These are phyloP conservation scores for Rotaria macrura DNA, from an alignment of 2,888 invertebrate species.

Conservation along the genomic window DNA sequence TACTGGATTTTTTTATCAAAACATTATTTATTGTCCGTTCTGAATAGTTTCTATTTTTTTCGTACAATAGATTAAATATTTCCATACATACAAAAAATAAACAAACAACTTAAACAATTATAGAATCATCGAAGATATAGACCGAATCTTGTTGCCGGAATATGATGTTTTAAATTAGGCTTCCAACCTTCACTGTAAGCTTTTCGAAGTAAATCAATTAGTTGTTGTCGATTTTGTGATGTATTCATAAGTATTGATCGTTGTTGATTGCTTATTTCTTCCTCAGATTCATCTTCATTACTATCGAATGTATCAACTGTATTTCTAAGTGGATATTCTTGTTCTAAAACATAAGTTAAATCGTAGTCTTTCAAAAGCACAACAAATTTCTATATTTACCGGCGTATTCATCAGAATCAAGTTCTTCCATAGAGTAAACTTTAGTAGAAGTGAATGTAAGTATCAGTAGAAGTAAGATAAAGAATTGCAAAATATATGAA, in stretches of 20 bases:
- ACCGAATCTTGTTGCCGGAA: neutral
- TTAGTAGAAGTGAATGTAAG: neutral
- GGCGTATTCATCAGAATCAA: neutral
- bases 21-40: too few relatives aligned
- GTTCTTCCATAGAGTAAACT: too few relatives aligned
- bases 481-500: neutral
- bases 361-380: neutral
- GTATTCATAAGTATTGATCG: neutral
- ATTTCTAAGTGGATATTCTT: neutral
- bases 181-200: neutral
- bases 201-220: neutral
- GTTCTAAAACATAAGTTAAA: neutral
- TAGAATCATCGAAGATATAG: neutral
- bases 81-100: neutral
- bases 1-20: too few relatives aligned
- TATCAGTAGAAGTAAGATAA: neutral
- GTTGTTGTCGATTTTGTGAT: neutral
- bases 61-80: neutral
- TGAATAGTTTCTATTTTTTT: neutral
- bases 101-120: neutral
- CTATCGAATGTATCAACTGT: neutral
- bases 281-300: neutral
- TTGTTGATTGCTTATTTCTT: neutral
- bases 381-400: neutral
- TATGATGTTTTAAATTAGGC: neutral